These are phyloP conservation scores for Brachionus rubens DNA, from an alignment of 1,140 invertebrate genomes.

Conservation along the genomic window DNA sequence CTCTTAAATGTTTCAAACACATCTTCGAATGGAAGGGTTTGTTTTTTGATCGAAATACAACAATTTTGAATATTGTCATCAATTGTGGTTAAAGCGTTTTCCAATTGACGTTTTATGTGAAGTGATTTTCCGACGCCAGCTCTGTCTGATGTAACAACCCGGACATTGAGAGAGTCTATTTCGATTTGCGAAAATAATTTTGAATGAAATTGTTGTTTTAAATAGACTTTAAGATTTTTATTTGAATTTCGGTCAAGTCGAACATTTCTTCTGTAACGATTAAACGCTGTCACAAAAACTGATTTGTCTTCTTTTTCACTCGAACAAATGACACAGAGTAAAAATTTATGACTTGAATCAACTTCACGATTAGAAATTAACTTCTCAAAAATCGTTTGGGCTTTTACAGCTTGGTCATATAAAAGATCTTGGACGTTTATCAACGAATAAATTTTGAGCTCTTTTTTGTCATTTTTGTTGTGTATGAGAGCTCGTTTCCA, in stretches of 20 bases:
- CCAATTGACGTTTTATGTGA: conserved; percentile 49
- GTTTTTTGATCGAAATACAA: conserved; percentile 26
- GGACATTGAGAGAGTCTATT: conserved; percentile 50
- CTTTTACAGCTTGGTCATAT: conserved; percentile 27
- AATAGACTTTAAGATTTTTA: conserved; percentile 46
- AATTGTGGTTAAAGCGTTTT: conserved; percentile 28
- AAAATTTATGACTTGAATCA: neutral
- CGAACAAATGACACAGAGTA: conserved; percentile 48
- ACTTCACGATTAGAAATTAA: neutral
- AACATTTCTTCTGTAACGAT: conserved; percentile 49
- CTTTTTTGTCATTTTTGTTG: neutral
- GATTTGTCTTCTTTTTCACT: conserved; percentile 51
- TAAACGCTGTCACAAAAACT: conserved; percentile 51
- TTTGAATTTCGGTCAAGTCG: conserved; percentile 10
- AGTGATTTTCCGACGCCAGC: conserved; percentile 47
- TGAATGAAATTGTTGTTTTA: conserved; percentile 37
- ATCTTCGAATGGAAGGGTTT: neutral
- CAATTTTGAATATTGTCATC: neutral
- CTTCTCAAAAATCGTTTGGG: neutral
- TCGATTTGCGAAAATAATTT: conserved; percentile 47
- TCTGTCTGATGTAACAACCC: conserved; percentile 9
- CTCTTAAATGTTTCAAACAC: conserved; percentile 4
- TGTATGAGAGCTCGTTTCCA: neutral
- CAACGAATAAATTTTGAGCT: conserved; percentile 8
- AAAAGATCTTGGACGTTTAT: conserved; percentile 26